Evolutionary conservation across 2,888 invertebrate genomes (phyloP), one percentile per base, ranked within the genome.

Genomic region (Xestia xanthographa): DNA sequence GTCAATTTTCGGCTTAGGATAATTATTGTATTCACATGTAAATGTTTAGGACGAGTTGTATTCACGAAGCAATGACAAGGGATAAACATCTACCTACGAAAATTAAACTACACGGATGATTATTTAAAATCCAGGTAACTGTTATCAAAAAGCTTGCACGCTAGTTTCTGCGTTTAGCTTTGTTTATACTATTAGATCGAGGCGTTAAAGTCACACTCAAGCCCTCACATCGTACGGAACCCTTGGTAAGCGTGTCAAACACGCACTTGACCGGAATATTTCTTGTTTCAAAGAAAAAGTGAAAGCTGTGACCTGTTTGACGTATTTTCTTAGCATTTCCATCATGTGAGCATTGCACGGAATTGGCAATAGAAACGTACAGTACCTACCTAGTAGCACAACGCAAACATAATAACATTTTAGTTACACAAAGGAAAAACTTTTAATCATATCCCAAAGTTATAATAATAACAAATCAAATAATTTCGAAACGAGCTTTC

Each of bases 241-340:
- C 50, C 60, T n/a, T 29, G 38, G 20, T n/a, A 58, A 79, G 53
- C 58, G 45, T 67, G 85, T 72, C 66, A 67, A 84, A 84, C 34
- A n/a, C 56, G 29, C 50, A 80, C 85, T 80, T 84, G 85, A 80
- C 74, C 80, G 66, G 60, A n/a, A 53, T 72, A 70, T 60, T 72
- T 41, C 72, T 72, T 50, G 50, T 65, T 43, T 20, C 53, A 60
- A 80, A 56, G 34, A 66, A 38, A 66, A 22, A 53, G 22, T 34
- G 22, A 62, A 66, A 41, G 58, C 43, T 60, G 72, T 66, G 48
- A 48, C 45, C 72, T 66, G 34, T 60, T 71, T 71, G 29, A 66
- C 17, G 41, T 72, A 41, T 83, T 41, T 66, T 58, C 22, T 48
- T 62, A n/a, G 41, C 26, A 62, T 68, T 65, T 65, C 1, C 53